Evolutionary conservation across 2,797 vertebrate species (phyloP).

Genomic region (Gadopsis bispinosus): DNA sequence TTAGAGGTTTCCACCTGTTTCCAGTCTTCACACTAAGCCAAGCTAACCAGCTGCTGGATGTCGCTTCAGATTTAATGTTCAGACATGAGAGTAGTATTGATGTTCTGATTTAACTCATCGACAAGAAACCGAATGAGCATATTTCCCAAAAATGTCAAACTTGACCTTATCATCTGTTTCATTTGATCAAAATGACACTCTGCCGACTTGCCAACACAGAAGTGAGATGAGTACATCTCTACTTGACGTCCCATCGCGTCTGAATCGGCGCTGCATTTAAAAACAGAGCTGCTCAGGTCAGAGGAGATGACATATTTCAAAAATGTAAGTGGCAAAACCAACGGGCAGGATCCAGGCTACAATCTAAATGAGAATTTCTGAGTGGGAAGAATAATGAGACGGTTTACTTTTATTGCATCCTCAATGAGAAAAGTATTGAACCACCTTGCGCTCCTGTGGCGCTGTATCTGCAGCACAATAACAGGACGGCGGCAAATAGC

Average conservation of each 20-base stretch:
- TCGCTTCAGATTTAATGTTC: background rate
- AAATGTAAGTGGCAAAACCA: conserved; percentile 50
- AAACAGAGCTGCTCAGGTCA: conserved; percentile 32
- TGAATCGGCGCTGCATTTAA: conserved; percentile 27
- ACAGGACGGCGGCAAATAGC: conserved; percentile 57
- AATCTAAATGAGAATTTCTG: conserved; percentile 76
- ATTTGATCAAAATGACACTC: background rate
- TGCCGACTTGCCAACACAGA: background rate
- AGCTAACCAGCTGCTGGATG: background rate
- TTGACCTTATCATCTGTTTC: background rate
- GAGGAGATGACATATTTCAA: conserved; percentile 45
- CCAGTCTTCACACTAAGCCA: background rate
- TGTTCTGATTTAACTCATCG: background rate
- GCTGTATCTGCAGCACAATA: conserved; percentile 65
- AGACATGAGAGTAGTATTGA: background rate
- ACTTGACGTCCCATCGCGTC: conserved; percentile 8
- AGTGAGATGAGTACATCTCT: background rate
- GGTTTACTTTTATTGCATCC: conserved; percentile 74
- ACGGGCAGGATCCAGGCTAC: conserved; percentile 51
- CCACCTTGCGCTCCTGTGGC: conserved; percentile 64
- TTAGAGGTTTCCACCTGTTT: background rate
- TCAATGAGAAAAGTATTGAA: conserved; percentile 77
- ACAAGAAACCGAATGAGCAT: background rate
- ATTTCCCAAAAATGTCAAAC: background rate
- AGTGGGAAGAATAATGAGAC: conserved; percentile 74